Evolutionary conservation across 2,888 invertebrate species (phyloP), one percentile per base, ranked within the genome.

Genomic region (Epistrophe eligans): DNA sequence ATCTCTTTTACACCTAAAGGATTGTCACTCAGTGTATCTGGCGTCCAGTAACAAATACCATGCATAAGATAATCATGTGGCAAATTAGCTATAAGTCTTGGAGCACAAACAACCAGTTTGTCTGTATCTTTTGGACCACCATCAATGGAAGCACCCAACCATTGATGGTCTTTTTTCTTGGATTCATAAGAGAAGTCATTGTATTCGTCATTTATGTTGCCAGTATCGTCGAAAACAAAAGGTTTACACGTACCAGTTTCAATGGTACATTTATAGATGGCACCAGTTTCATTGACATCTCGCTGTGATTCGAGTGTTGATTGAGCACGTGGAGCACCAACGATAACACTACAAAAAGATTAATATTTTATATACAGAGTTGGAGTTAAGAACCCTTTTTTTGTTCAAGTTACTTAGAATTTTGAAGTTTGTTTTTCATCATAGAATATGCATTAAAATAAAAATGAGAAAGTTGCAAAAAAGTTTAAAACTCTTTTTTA

Each of bases 271-370:
- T 93, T 92, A 90, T 94, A 94, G 15, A 94, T 92, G 15, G 94
- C 93, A n/a, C 95, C 95, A 6, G 94, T 94, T 90, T 94, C 94
- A 57, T 91, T 90, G 3, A 94, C 89, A 50, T 91, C 89, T 2
- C 90, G 89, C 80, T 93, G 93, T 2, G 90, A 88, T 55, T 91
- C 90, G 52, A 92, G 89, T 0, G 93, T 92, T 7, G 94, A 94
- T 90, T 94, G 94, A 11, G 94, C 94, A 71, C 93, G 93, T 4
- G 95, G 94, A 15, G 94, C 94, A 48, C 94, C 94, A 83, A 94
- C 91, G 43, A 94, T 89, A 28, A 94, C 70, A 91, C 94, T 94
- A 83, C 1, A 90, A 90, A 35, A 38, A 45, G 71, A 45, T 67
- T 3, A 24, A 24, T 24, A 24, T 24, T 24, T 24, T n/a, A n/a